A percentile compares a stretch with the other conserved stretches of the same genome.
These are phyloP conservation scores for Malurus cyaneus DNA, from an alignment of 2,113 vertebrate species.

Conservation along the genomic window DNA sequence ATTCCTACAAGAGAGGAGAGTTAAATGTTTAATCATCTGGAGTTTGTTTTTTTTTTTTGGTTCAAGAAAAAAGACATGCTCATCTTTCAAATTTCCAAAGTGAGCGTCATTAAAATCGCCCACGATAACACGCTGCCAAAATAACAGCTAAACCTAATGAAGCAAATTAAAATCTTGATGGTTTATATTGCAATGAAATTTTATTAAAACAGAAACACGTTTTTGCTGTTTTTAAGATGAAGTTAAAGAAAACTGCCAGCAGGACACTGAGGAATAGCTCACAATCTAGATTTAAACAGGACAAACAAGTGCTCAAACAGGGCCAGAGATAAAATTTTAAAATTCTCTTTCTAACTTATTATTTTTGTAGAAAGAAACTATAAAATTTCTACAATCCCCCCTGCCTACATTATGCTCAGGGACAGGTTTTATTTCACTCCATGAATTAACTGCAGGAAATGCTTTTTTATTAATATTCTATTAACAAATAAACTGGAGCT, in stretches of 20 bases:
- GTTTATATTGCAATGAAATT: neutral
- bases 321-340: too few species aligned
- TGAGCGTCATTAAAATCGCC: accelerated
- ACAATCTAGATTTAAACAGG: neutral
- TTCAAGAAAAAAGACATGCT: neutral
- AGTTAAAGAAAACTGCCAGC: neutral
- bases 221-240: neutral
- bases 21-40: accelerated
- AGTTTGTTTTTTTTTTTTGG: neutral
- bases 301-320: neutral
- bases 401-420: neutral
- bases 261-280: neutral
- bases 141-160: neutral
- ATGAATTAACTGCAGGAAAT: neutral
- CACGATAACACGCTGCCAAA: accelerated
- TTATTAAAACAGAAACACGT: accelerated
- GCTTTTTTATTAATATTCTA: neutral
- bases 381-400: neutral
- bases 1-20: constrained; percentile 71
- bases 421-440: neutral
- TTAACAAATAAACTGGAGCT: neutral
- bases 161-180: accelerated
- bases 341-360: too few species aligned
- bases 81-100: accelerated
- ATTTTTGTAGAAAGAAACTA: neutral